phyloP scores from a whole-genome alignment of 2,113 vertebrate species.

The Oophaga pumilio region DNA sequence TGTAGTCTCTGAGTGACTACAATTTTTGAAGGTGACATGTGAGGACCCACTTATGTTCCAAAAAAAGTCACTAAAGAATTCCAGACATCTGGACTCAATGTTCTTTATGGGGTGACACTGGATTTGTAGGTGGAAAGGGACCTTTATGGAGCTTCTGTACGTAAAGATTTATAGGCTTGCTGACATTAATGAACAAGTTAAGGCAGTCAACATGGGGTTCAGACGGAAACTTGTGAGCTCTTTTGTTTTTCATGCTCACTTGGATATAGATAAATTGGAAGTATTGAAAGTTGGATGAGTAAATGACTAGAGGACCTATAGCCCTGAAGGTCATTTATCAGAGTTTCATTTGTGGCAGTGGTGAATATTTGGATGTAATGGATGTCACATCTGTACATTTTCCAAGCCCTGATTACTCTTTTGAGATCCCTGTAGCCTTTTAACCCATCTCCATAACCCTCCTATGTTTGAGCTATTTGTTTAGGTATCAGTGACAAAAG shows the following conservation, averaged over 20 bases:
- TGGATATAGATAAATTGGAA: conserved; percentile 73
- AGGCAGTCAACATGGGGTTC: conserved; percentile 57
- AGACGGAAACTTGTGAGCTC: conserved; percentile 64
- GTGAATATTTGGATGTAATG: conserved; percentile 44
- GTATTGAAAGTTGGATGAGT: conserved; percentile 43
- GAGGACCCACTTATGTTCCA: conserved; percentile 40
- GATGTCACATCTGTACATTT: conserved; percentile 35
- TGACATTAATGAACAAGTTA: conserved; percentile 69
- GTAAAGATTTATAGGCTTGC: conserved; percentile 66
- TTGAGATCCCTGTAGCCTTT: conserved; percentile 19
- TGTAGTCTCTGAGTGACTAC: conserved; percentile 25
- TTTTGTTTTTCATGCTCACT: conserved; percentile 66
- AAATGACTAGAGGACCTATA: conserved; percentile 57
- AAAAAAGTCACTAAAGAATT: conserved; percentile 24
- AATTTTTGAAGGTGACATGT: conserved; percentile 32
- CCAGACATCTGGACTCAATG: conserved; percentile 58
- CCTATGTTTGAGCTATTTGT: neutral
- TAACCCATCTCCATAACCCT: neutral
- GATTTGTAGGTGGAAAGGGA: conserved; percentile 74
- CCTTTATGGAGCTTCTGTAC: conserved; percentile 72
- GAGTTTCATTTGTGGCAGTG: conserved; percentile 11
- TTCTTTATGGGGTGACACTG: conserved; percentile 69
- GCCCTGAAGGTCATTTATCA: conserved; percentile 48
- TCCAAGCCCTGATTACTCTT: conserved; percentile 21
- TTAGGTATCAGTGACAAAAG: neutral